Base-by-base conservation (phyloP, 2,797 vertebrate species). In the Staurois parvus region DNA sequence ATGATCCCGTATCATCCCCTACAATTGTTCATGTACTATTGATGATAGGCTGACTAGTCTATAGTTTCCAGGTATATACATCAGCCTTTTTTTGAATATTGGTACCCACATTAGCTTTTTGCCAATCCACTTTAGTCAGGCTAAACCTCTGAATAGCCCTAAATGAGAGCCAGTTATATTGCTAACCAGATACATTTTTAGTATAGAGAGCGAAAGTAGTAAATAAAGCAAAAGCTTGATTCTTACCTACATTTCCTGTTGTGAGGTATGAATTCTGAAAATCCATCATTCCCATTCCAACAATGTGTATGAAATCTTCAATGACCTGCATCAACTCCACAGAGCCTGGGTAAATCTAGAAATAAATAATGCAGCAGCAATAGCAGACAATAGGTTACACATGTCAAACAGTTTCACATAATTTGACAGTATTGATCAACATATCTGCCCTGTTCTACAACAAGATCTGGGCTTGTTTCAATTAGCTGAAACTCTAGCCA, bases 301-400 rank as follows among this genome's bases (percentile, higher is more conserved):
- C 98, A 90, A 99, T 98, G 94, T 99, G 98, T 94, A 99, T 99
- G 96, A 99, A 99, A 92, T 99, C 98, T 94, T 99, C 98, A 90
- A 99, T 99, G 94, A 99, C 97, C 95, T 99, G 98, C 97, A 99
- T 99, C 92, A 99, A 95, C 90, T 99, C 98, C 94, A 99, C 96
- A 0, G 98, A 98, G 66, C 97, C 98, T 0, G 97, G 98, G 89
- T 99, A 99, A 92, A 99, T 97, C 98, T 99, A 92, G 88, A 85
- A 73, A 78, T 83, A 0, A 75, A 79, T 32, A 37, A 85, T 42
- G 83, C 74, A 87, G 74, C 28, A 84, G 66, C 64, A 26, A 73
- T 88, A 84, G 70, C 30, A 88, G 88, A 88, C 62, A 48, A 37
- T 81, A 81, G 75, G 37, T 83, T 79, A 84, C 72, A 83, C 37